Evolutionary conservation across 2,888 invertebrate species (phyloP).

Genomic region (Neria commutata): DNA sequence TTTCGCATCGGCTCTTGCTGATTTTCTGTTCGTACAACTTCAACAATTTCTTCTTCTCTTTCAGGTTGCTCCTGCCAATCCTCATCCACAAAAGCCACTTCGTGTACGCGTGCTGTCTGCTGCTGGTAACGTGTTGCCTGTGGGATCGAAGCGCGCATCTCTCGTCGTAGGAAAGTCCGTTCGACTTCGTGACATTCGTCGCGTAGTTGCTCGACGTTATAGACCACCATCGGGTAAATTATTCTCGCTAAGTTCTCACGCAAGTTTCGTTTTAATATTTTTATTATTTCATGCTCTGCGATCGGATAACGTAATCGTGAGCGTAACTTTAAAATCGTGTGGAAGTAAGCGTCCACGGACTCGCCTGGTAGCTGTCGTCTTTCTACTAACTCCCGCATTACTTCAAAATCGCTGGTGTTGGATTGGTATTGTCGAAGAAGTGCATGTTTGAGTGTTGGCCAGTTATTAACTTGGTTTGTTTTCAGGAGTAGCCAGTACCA

Average conservation of each 20-base stretch:
- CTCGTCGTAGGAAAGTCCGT: too few relatives aligned
- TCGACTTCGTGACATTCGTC: not conserved
- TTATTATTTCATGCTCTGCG: not conserved
- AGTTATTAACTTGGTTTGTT: too few relatives aligned
- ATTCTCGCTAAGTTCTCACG: not conserved
- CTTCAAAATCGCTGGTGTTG: too few relatives aligned
- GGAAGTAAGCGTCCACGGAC: too few relatives aligned
- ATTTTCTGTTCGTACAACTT: too few relatives aligned
- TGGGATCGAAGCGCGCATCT: not conserved
- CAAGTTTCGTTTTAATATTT: not conserved
- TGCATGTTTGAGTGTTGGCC: too few relatives aligned
- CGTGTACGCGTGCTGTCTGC: too few relatives aligned
- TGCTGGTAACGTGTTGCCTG: not conserved
- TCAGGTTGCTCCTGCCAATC: too few relatives aligned
- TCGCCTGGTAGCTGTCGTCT: slow-evolving; percentile 1
- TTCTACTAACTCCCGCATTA: slow-evolving; percentile 9
- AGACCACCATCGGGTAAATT: not conserved
- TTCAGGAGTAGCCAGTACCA: slow-evolving; percentile 16
- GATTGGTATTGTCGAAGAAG: too few relatives aligned
- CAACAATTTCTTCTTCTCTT: too few relatives aligned
- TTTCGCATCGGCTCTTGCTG: too few relatives aligned
- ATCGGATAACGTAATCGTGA: not conserved
- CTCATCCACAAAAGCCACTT: not conserved
- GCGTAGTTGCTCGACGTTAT: not conserved
- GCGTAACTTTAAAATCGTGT: not conserved